Conservation (phyloP, 2,797 vertebrate species). For the Chromis chromis region DNA sequence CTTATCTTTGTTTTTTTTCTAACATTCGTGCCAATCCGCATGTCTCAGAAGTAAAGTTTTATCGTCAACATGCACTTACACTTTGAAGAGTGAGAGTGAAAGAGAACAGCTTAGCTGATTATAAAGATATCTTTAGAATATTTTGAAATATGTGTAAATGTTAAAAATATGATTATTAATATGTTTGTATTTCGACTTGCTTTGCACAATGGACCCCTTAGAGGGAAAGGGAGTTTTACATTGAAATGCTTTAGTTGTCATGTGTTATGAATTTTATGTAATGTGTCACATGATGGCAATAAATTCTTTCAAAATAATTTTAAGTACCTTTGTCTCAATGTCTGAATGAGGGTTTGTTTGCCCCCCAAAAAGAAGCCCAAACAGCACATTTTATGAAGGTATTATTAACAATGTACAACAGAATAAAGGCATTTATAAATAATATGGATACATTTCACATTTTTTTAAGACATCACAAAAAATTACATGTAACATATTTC, state of each 20-base stretch:
- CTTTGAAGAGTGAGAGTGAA: constrained; percentile 23
- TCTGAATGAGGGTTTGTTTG: too few species aligned
- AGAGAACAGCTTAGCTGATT: constrained; percentile 40
- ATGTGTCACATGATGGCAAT: constrained; percentile 66
- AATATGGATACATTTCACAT: constrained; percentile 82
- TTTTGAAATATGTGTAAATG: constrained; percentile 69
- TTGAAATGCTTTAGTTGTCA: constrained; percentile 48
- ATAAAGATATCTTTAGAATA: constrained; percentile 39
- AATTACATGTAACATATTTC: constrained; percentile 72
- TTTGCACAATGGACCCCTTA: constrained; percentile 59
- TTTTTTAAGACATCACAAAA: constrained; percentile 78
- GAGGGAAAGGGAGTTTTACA: constrained; percentile 54
- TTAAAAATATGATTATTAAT: constrained; percentile 25
- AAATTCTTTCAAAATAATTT: constrained; percentile 70
- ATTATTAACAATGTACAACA: constrained; percentile 80
- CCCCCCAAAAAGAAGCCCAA: constrained; percentile 31
- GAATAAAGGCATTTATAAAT: constrained; percentile 85
- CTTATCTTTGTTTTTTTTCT: constrained; percentile 37
- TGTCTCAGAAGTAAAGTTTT: constrained; percentile 59
- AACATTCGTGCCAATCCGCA: constrained; percentile 79
- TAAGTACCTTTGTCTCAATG: neutral
- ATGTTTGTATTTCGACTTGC: constrained; percentile 58
- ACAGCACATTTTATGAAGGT: constrained; percentile 69
- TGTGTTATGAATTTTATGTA: constrained; percentile 51
- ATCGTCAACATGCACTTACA: constrained; percentile 55